Conservation (phyloP, 2,113 vertebrate genomes). For the Nipponia nippon region DNA sequence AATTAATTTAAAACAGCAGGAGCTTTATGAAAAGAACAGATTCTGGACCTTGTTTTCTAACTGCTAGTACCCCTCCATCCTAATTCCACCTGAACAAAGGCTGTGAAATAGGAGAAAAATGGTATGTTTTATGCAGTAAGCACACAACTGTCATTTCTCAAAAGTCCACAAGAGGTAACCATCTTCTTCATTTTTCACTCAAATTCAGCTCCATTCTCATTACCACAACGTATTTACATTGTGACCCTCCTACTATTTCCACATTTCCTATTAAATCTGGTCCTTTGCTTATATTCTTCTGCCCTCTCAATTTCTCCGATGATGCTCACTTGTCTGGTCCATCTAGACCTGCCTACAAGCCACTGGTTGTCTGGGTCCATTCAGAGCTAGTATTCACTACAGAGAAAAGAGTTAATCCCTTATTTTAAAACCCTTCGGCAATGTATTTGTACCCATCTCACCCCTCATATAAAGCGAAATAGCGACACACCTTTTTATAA, state of each 20-base stretch:
- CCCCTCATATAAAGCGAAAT: fast-evolving
- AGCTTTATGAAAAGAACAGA: background rate
- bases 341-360: background rate
- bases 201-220: background rate
- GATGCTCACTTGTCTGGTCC: background rate
- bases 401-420: background rate
- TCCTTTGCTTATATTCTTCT: background rate
- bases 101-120: background rate
- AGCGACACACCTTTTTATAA: background rate
- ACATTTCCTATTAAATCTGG: background rate
- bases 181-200: background rate
- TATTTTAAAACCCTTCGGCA: background rate
- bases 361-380: background rate
- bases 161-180: background rate
- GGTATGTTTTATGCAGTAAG: background rate
- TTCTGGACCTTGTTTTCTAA: background rate
- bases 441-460: fast-evolving
- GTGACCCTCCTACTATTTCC: background rate
- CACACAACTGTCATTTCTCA: background rate
- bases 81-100: background rate
- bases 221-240: background rate
- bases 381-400: background rate
- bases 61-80: background rate
- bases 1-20: background rate
- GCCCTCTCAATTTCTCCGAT: background rate